Conservation (phyloP, 2,113 vertebrate genomes). For the Hippocampus mohnikei region DNA sequence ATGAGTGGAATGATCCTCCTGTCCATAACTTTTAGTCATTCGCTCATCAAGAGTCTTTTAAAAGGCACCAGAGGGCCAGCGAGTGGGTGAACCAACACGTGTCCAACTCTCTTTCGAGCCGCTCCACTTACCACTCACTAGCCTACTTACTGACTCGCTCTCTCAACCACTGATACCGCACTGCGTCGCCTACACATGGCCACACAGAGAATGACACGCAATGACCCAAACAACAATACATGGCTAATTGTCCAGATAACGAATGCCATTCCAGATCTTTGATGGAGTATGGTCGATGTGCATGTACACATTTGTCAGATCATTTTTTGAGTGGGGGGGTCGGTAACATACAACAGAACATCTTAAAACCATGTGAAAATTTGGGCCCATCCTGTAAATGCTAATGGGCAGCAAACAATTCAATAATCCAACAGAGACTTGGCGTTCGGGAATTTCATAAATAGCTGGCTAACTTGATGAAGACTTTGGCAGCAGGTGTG, state of each 20-base stretch:
- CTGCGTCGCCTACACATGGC: slow-evolving; percentile 36
- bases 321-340: no score
- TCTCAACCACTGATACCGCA: slow-evolving; percentile 39
- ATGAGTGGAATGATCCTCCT: slow-evolving; percentile 44
- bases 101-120: slow-evolving; percentile 32
- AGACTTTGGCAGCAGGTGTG: no score
- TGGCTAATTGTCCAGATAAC: slow-evolving; percentile 48
- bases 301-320: no score
- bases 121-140: slow-evolving; percentile 28
- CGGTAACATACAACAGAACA: not conserved
- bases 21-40: slow-evolving; percentile 44
- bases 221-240: slow-evolving; percentile 6
- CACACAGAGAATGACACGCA: slow-evolving; percentile 10
- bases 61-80: slow-evolving; percentile 40
- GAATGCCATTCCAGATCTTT: slow-evolving; percentile 15
- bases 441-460: no score
- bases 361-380: not conserved
- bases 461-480: no score
- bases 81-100: slow-evolving; percentile 48
- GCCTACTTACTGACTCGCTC: slow-evolving; percentile 36
- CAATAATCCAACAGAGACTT: no score
- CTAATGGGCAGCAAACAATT: not conserved
- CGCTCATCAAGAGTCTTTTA: slow-evolving; percentile 49
- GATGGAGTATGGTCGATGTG: not conserved
- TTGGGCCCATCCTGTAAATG: not conserved